Percentiles rank a stretch among this genome's conserved stretches.
These are phyloP conservation scores for Ahaetulla prasina DNA, from an alignment of 2,113 vertebrate species.

Conservation along the genomic window DNA sequence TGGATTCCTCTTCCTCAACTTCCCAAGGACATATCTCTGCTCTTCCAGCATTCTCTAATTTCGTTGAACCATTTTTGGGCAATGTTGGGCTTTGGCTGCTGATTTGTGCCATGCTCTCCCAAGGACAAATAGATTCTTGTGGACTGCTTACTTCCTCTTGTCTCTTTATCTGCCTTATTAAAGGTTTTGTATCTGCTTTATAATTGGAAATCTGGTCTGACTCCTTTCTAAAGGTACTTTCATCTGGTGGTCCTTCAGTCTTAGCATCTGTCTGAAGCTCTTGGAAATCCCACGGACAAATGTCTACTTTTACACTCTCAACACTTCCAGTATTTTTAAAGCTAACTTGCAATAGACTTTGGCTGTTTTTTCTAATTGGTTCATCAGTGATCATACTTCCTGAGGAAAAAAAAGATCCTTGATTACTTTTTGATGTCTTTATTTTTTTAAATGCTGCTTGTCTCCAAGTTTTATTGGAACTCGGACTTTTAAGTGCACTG, in stretches of 20 bases:
- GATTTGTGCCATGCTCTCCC: slow-evolving; percentile 13
- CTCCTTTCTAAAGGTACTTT: not conserved
- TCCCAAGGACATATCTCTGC: slow-evolving; percentile 58
- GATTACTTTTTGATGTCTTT: slow-evolving; percentile 24
- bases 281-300: slow-evolving; percentile 58
- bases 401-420: slow-evolving; percentile 14
- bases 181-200: not conserved
- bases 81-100: not conserved
- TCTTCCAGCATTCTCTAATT: slow-evolving; percentile 1
- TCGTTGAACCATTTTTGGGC: rapidly evolving
- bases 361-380: rapidly evolving
- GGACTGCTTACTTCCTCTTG: not conserved
- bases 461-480: slow-evolving; percentile 13
- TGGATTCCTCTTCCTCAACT: slow-evolving; percentile 10
- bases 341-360: not conserved
- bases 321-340: not conserved
- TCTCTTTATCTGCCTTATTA: not conserved
- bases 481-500: not conserved
- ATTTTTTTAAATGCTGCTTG: slow-evolving; percentile 3
- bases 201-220: not conserved
- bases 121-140: slow-evolving; percentile 26
- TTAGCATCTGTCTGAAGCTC: slow-evolving; percentile 34
- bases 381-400: slow-evolving; percentile 9
- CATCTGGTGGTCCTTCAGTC: slow-evolving; percentile 29
- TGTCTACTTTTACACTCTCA: slow-evolving; percentile 42